Evolutionary conservation across 2,888 invertebrate species (phyloP).

Genomic region (Meloe dianella): DNA sequence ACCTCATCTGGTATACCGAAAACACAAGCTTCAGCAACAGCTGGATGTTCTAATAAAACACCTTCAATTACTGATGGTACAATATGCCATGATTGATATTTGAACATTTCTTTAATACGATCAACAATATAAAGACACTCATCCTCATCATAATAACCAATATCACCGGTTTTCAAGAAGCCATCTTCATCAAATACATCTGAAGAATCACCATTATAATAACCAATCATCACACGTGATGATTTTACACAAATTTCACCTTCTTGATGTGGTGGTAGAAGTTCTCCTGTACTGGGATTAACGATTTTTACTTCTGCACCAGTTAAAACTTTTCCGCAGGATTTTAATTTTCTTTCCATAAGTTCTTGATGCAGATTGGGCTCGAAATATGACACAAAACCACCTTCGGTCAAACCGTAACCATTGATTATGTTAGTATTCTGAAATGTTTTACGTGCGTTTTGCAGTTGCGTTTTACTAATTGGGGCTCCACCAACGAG

Average conservation of each 20-base stretch:
- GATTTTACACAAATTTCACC: constrained; percentile 63
- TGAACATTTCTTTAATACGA: constrained; percentile 61
- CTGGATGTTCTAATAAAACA: constrained; percentile 44
- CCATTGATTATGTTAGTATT: constrained; percentile 49
- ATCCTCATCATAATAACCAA: constrained; percentile 61
- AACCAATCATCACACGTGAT: constrained; percentile 53
- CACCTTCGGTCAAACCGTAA: constrained; percentile 59
- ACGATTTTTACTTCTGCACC: constrained; percentile 30
- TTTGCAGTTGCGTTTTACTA: constrained; percentile 33
- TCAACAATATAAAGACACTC: constrained; percentile 60
- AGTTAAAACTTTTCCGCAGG: constrained; percentile 26
- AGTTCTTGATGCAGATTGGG: constrained; percentile 8
- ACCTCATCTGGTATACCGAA: constrained; percentile 43
- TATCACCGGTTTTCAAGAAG: constrained; percentile 62
- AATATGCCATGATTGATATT: constrained; percentile 61
- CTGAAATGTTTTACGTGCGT: constrained; percentile 46
- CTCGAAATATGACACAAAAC: constrained; percentile 39
- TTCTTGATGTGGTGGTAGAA: constrained; percentile 53
- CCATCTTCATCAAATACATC: constrained; percentile 57
- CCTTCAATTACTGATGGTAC: constrained; percentile 45
- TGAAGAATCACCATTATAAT: constrained; percentile 58
- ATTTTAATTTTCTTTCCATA: constrained; percentile 17
- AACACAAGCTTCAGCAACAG: constrained; percentile 43
- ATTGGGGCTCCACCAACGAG: constrained; percentile 41
- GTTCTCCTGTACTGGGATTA: constrained; percentile 42